Percentiles rank a stretch among this genome's conserved stretches.
Conservation (phyloP, 2,797 vertebrate genomes). For the Anguilla megastoma region DNA sequence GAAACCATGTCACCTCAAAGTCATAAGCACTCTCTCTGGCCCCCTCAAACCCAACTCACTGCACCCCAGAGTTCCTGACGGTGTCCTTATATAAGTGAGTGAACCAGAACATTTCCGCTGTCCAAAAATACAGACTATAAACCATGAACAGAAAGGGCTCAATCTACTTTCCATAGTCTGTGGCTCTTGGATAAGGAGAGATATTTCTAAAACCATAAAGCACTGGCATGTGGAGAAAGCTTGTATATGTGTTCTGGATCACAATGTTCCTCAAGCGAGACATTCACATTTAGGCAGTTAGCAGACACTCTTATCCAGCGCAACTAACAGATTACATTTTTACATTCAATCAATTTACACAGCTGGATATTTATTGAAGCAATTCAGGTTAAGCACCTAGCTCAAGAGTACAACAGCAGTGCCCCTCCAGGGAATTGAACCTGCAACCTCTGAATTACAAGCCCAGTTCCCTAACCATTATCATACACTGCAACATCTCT, state of each 20-base stretch:
- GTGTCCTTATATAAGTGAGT: neutral
- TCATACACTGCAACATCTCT: neutral
- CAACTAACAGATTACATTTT: constrained; percentile 9
- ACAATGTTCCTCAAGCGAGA: neutral
- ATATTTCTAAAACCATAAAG: neutral
- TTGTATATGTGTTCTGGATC: neutral
- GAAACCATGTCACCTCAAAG: neutral
- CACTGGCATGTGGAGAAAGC: neutral
- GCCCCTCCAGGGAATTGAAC: neutral
- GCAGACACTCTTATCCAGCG: neutral
- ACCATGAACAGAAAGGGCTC: neutral
- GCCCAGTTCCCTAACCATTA: neutral
- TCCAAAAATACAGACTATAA: neutral
- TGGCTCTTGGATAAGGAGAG: neutral
- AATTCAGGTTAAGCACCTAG: neutral
- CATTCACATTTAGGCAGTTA: neutral
- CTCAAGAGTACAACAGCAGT: neutral
- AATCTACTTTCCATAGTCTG: neutral
- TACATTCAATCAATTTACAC: constrained; percentile 4
- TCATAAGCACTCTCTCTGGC: neutral
- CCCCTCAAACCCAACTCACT: neutral
- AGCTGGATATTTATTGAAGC: neutral
- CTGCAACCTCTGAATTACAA: constrained; percentile 1
- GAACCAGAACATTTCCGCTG: neutral
- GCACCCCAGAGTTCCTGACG: neutral